Evolutionary conservation across 1,140 invertebrate genomes (phyloP), one percentile per base, ranked within the genome.

Genomic region (Pseudomyrmex cubaensis): DNA sequence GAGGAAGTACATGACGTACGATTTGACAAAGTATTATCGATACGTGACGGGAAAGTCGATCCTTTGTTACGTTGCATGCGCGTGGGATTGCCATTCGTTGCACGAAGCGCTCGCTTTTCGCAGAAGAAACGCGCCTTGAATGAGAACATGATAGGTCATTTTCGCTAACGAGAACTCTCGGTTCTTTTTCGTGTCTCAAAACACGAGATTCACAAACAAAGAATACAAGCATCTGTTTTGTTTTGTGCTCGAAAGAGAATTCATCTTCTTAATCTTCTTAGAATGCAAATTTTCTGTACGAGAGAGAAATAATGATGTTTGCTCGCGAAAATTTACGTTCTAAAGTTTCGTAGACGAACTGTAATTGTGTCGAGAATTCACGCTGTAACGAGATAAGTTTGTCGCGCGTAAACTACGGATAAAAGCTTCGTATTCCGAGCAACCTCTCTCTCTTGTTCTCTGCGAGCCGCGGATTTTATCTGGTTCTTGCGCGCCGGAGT

Each of bases 21-120:
- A 87, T 88, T 88, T 87, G 87, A 88, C 83, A 85, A 88, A 88
- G 86, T 89, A 89, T 90, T 90, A 89, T 90, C 85, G 85, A 87
- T 82, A 88, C 82, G 85, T 87, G 89, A 89, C 87, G 86, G 75
- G 87, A 88, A 88, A 88, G 83, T 87, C 66, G 88, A 89, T 76
- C 74, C 85, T 88, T 88, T 90, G 86, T 83, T 86, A 61, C 59
- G 80, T 70, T 82, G 78, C 59, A 77, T 57, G 50, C 67, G 86
- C 84, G 87, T 88, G 78, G 86, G 87, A 87, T 87, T 85, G 66
- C 59, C 64, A 86, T 87, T 87, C 78, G 62, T 15, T 62, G 78
- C 86, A 84, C 86, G 83, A 67, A 89, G 64, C 59, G 66, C 57
- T 63, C 54, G 77, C 48, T 84, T 89, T 85, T 85, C 82, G 76